A percentile compares a stretch with the other conserved stretches of the same genome.
These are phyloP conservation scores for Lepidurus couesii DNA, from an alignment of 1,140 invertebrate species.

Conservation along the genomic window DNA sequence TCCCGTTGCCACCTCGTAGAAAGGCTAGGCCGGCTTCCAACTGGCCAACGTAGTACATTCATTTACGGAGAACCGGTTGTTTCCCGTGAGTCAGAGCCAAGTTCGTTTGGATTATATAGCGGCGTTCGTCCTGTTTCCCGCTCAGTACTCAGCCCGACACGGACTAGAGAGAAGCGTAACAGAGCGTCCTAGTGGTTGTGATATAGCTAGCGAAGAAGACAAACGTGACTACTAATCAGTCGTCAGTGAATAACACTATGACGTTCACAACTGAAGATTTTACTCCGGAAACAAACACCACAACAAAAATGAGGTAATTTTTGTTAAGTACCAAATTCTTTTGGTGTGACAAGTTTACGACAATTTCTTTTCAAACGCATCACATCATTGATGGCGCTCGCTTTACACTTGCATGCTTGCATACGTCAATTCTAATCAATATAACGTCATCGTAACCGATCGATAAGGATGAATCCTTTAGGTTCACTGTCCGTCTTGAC, in stretches of 20 bases:
- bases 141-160: not conserved
- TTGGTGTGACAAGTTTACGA: no score
- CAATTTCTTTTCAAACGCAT: not conserved
- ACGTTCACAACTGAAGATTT: not conserved
- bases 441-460: not conserved
- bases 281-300: not conserved
- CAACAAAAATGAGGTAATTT: not conserved
- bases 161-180: not conserved
- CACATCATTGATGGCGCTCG: not conserved
- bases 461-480: not conserved
- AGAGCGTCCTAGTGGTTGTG: not conserved
- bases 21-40: not conserved
- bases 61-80: not conserved
- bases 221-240: not conserved
- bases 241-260: not conserved
- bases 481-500: not conserved
- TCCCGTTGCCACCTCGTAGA: not conserved
- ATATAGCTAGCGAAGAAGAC: not conserved
- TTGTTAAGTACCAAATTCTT: no score
- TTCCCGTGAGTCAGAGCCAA: not conserved
- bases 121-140: not conserved
- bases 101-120: slow-evolving; percentile 4
- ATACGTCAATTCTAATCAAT: not conserved
- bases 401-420: not conserved
- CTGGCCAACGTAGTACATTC: not conserved